Conservation (phyloP, 2,888 invertebrate species). For the Scelioninae gen. 2 region DNA sequence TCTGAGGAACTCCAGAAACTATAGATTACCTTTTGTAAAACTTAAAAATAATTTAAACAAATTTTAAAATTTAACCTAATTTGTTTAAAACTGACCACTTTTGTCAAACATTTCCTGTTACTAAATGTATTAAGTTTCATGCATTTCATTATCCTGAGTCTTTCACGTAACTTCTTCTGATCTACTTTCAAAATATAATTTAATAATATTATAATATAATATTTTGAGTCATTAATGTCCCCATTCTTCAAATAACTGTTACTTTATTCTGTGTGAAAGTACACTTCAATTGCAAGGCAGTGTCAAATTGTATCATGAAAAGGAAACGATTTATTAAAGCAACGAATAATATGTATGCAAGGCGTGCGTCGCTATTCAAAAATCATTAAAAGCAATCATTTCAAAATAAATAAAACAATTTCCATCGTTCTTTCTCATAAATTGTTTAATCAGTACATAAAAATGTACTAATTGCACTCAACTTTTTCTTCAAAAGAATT, state of each 20-base stretch:
- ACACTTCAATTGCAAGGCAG: constrained; percentile 6
- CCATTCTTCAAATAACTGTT: constrained; percentile 26
- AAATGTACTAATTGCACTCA: no score
- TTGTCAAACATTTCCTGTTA: no score
- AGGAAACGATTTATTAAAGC: not conserved
- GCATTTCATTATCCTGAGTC: not conserved
- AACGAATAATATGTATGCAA: no score
- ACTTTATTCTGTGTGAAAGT: constrained; percentile 24
- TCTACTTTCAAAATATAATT: constrained; percentile 25
- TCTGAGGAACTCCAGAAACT: no score
- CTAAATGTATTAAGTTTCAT: not conserved
- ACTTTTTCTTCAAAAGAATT: no score
- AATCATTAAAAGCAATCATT: no score
- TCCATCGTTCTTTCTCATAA: no score
- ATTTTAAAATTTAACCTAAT: not conserved
- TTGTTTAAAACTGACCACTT: no score
- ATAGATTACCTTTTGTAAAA: no score
- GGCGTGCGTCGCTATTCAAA: no score
- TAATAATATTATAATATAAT: constrained; percentile 17
- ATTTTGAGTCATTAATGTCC: constrained; percentile 25
- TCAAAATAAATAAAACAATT: no score
- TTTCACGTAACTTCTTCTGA: constrained; percentile 4
- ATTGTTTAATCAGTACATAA: no score
- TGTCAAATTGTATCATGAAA: constrained; percentile 1
- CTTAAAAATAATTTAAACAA: not conserved